A percentile compares a stretch with the other conserved stretches of the same genome.
Conservation (phyloP, 1,140 invertebrate species). For the Papilio machaon region DNA sequence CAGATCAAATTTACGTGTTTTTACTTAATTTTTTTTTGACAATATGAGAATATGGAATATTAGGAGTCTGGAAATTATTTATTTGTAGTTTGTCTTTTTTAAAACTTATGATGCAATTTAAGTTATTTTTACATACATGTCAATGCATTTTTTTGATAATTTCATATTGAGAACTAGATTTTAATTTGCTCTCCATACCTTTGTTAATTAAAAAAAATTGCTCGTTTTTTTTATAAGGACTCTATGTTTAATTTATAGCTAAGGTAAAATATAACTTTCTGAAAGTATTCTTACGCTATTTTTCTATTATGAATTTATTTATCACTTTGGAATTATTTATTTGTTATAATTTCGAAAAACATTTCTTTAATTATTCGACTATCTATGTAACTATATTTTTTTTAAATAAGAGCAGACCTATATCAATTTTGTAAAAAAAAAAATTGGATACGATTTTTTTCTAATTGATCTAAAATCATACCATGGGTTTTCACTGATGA, state of each 20-base stretch:
- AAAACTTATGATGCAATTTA: not conserved
- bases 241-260: not conserved
- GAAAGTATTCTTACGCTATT: not conserved
- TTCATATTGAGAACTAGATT: not conserved
- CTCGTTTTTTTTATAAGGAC: not conserved
- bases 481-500: too few relatives aligned
- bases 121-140: not conserved
- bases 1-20: too few relatives aligned
- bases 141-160: conserved; percentile 2
- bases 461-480: too few relatives aligned
- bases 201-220: not conserved
- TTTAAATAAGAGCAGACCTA: not conserved
- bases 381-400: too few relatives aligned
- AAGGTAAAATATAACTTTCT: not conserved
- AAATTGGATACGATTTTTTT: not conserved
- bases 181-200: not conserved
- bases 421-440: not conserved
- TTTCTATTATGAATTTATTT: not conserved
- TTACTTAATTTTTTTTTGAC: too few relatives aligned
- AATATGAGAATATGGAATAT: too few relatives aligned
- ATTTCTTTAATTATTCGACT: not conserved
- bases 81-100: too few relatives aligned
- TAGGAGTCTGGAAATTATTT: too few relatives aligned
- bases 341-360: not conserved
- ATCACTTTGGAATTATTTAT: not conserved